A percentile compares a stretch with the other conserved stretches of the same genome.
Evolutionary conservation across 2,888 invertebrate species (phyloP).

Genomic region (Eucera pruinosa): DNA sequence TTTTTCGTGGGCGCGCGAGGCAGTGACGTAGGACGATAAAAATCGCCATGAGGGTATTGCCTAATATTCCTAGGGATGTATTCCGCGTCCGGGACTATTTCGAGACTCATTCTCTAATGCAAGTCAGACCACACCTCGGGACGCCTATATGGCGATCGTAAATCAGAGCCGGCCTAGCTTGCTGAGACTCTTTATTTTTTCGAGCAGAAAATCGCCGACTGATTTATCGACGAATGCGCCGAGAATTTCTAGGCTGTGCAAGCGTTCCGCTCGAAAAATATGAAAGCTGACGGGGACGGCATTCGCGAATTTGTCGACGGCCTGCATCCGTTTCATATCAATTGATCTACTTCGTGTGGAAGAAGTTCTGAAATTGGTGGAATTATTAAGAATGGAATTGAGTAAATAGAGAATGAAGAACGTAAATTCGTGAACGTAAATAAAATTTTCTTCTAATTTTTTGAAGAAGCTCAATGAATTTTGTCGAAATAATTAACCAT

Average conservation of each 20-base stretch:
- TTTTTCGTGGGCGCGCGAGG: constrained; percentile 36
- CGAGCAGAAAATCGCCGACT: constrained; percentile 45
- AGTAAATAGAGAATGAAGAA: background rate
- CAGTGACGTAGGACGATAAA: constrained; percentile 61
- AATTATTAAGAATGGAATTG: background rate
- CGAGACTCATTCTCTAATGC: constrained; percentile 67
- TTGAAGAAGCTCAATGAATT: too few species aligned
- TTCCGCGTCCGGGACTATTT: constrained; percentile 70
- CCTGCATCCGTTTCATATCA: background rate
- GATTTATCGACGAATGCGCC: constrained; percentile 55
- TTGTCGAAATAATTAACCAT: too few species aligned
- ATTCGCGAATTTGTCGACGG: background rate
- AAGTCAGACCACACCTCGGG: constrained; percentile 57
- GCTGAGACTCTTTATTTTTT: constrained; percentile 59
- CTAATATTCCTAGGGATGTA: constrained; percentile 72
- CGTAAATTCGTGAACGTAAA: background rate
- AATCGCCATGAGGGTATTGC: constrained; percentile 64
- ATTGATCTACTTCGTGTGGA: background rate
- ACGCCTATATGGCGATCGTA: constrained; percentile 58
- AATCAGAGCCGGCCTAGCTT: constrained; percentile 53
- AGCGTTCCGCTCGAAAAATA: background rate
- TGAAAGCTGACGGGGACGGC: background rate
- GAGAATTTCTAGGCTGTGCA: constrained; percentile 31
- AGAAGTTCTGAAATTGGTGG: background rate
- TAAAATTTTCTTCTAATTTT: too few species aligned